Base-by-base conservation (phyloP, 2,797 vertebrate genomes). In the Pelochelys cantorii region DNA sequence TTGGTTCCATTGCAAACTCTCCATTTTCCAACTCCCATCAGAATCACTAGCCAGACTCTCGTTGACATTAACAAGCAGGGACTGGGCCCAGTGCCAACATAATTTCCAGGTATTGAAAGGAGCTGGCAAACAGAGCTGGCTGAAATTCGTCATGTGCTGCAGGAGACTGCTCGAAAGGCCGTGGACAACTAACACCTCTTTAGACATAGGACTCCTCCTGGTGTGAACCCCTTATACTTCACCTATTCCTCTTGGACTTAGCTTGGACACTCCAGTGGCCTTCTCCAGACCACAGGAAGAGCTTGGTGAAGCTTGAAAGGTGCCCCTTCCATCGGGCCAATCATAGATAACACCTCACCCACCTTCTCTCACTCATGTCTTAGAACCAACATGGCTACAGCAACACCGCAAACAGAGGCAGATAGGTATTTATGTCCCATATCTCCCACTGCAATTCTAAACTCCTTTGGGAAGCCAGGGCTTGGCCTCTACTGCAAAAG, bases 41-140 rank as follows among this genome's bases (percentile, higher is more conserved):
- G 91, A 94, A 90, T n/a, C n/a, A 62, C 23, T 88, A 91, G 85
- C 89, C 91, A 86, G 65, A 92, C 91, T 92, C 94, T 92, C 86
- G 27, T 90, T 85, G 90, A 78, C 93, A 90, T 92, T 89, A 94
- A 96, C 82, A 94, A 93, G 94, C 95, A 48, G 48, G 1, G 53
- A 37, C 11, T 3, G 85, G 89, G 78, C 84, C 91, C 86, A 78
- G 48, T 84, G 91, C 60, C 65, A 85, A 87, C 80, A 84, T 93
- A 92, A 84, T 94, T 94, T 91, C 90, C 85, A 84, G n/a, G 81
- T 85, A 27, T 48, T 96, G 82, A 88, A 79, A 42, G 23, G 74
- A 27, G 22, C 23, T 48, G 42, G 13, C 13, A 4, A 75, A 48
- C 84, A 95, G 82, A 93, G 91, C 88, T 81, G 94, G 78, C 86